Evolutionary conservation across 2,888 invertebrate genomes (phyloP).

Genomic region (Metellina segmentata): DNA sequence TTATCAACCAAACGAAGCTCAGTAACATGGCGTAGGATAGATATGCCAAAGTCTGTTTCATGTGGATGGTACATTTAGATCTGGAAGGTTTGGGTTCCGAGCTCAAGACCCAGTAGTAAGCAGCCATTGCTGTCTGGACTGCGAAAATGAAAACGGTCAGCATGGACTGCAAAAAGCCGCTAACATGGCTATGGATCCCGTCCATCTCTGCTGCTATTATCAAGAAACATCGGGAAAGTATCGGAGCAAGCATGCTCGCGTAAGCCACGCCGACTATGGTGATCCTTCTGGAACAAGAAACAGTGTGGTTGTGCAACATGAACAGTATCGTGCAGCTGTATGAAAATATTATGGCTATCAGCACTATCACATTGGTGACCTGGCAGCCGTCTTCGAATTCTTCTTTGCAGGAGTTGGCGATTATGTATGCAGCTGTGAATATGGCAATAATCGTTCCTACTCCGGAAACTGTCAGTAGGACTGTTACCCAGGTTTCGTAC

Average conservation of each 20-base stretch:
- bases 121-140: slow-evolving; percentile 80
- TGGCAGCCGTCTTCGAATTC: slow-evolving; percentile 86
- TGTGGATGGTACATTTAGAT: slow-evolving; percentile 82
- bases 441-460: slow-evolving; percentile 86
- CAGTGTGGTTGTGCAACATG: slow-evolving; percentile 79
- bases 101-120: slow-evolving; percentile 62
- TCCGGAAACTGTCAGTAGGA: slow-evolving; percentile 85
- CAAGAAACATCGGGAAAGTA: slow-evolving; percentile 86
- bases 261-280: slow-evolving; percentile 85
- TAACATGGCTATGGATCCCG: slow-evolving; percentile 86
- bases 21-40: slow-evolving; percentile 85
- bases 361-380: slow-evolving; percentile 82
- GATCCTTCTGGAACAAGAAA: slow-evolving; percentile 84
- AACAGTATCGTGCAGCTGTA: slow-evolving; percentile 82
- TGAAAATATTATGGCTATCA: slow-evolving; percentile 82
- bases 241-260: slow-evolving; percentile 85
- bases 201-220: slow-evolving; percentile 86
- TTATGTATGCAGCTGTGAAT: slow-evolving; percentile 85
- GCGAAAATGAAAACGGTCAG: slow-evolving; percentile 81
- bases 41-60: slow-evolving; percentile 83
- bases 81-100: not conserved
- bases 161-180: slow-evolving; percentile 86
- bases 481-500: slow-evolving; percentile 84
- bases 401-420: slow-evolving; percentile 85
- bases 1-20: slow-evolving; percentile 83